Evolutionary conservation across 2,888 invertebrate species (phyloP).

Genomic region (Hedychridium roseum): DNA sequence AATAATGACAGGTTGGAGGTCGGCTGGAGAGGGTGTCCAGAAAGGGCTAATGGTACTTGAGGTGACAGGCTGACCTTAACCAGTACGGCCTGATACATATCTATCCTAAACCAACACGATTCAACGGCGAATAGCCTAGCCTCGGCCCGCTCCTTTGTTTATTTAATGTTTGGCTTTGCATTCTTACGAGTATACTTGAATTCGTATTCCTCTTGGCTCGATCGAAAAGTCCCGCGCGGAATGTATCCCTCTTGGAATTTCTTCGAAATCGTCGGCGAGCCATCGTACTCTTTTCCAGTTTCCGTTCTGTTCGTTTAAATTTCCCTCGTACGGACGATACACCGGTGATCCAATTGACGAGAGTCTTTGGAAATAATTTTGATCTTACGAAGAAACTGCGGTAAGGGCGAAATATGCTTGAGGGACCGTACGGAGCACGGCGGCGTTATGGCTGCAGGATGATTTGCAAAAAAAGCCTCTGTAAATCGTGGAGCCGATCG

Average conservation of each 20-base stretch:
- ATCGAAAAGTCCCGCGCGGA: slow-evolving; percentile 2
- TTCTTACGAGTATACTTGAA: slow-evolving; percentile 25
- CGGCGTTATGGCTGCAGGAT: slow-evolving; percentile 21
- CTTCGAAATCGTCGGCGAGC: no score
- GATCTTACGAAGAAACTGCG: background rate
- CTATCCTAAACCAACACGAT: slow-evolving; percentile 62
- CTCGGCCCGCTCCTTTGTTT: slow-evolving; percentile 26
- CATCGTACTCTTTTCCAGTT: background rate
- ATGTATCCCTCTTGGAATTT: no score
- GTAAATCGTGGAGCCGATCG: slow-evolving; percentile 26
- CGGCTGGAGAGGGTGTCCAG: slow-evolving; percentile 45
- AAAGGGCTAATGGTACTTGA: slow-evolving; percentile 60
- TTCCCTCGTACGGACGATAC: no score
- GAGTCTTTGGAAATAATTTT: background rate
- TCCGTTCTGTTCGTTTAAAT: no score
- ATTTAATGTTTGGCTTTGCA: slow-evolving; percentile 48
- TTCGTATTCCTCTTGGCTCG: slow-evolving; percentile 12
- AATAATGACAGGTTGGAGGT: slow-evolving; percentile 58
- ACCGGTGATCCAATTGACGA: no score
- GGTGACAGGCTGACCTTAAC: slow-evolving; percentile 59
- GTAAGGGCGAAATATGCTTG: background rate
- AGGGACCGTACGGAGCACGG: background rate
- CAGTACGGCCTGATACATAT: slow-evolving; percentile 57
- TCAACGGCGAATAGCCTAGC: slow-evolving; percentile 30
- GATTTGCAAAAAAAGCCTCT: slow-evolving; percentile 47